Percentiles rank a stretch among this genome's conserved stretches.
Conservation (phyloP, 1,140 invertebrate species). For the Lepidurus packardi region DNA sequence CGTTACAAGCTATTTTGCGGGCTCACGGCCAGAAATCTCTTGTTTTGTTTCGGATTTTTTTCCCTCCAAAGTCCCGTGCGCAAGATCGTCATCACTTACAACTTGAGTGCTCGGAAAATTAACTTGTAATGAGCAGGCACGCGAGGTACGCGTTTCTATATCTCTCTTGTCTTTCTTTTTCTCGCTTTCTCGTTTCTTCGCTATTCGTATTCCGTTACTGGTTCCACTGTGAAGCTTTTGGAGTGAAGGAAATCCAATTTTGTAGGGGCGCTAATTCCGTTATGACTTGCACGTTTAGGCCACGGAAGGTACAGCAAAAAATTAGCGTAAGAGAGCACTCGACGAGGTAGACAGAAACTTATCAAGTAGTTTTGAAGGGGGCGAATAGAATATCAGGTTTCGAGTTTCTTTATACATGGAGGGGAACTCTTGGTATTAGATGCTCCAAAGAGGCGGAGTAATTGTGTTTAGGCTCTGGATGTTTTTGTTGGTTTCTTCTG, state of each 20-base stretch:
- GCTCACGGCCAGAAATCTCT: not conserved
- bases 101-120: not conserved
- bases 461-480: too few species aligned
- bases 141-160: slow-evolving; percentile 12
- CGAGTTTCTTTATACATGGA: too few species aligned
- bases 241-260: not conserved
- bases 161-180: not conserved
- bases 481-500: not conserved
- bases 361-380: too few species aligned
- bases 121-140: slow-evolving; percentile 21
- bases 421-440: too few species aligned
- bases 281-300: not conserved
- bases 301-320: not conserved
- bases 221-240: not conserved
- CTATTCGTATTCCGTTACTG: not conserved
- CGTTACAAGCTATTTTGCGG: slow-evolving; percentile 13
- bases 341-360: too few species aligned
- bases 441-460: too few species aligned
- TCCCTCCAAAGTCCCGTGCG: not conserved
- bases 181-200: not conserved
- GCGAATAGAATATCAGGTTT: too few species aligned
- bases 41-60: too few species aligned
- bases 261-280: not conserved
- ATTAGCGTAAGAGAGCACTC: too few species aligned
- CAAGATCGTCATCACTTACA: slow-evolving; percentile 10